Evolutionary conservation across 1,140 invertebrate genomes (phyloP).

Genomic region (Drosophila neocordata): DNA sequence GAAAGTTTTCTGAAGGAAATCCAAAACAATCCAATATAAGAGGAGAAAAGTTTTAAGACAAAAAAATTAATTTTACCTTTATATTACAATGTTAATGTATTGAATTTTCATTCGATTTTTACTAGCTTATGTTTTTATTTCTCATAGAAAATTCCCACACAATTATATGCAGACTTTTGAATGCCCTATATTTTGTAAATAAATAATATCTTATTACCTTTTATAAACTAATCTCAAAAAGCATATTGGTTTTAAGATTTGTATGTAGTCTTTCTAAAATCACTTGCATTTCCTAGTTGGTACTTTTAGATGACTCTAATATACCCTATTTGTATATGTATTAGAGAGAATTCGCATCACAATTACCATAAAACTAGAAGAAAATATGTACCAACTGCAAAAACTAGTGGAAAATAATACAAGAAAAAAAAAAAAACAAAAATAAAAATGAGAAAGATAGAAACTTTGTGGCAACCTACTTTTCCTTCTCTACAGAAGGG

Average conservation of each 20-base stretch:
- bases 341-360: not conserved
- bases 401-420: not conserved
- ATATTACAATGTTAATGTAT: too few species aligned
- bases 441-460: not conserved
- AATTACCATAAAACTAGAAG: not conserved
- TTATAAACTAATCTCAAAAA: too few species aligned
- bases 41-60: not conserved
- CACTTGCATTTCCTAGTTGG: too few species aligned
- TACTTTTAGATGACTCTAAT: not conserved
- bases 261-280: too few species aligned
- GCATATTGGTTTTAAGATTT: too few species aligned
- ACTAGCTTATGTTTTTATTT: too few species aligned
- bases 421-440: not conserved
- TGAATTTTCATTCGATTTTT: too few species aligned
- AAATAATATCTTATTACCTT: too few species aligned
- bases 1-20: not conserved
- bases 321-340: not conserved
- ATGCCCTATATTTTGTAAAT: too few species aligned
- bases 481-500: slow-evolving; percentile 48
- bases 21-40: not conserved
- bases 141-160: too few species aligned
- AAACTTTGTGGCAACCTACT: slow-evolving; percentile 52
- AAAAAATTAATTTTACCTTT: too few species aligned
- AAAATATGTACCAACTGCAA: not conserved
- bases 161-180: too few species aligned